phyloP scores from a whole-genome alignment of 1,140 invertebrate species.

The Drosophila lowei region DNA sequence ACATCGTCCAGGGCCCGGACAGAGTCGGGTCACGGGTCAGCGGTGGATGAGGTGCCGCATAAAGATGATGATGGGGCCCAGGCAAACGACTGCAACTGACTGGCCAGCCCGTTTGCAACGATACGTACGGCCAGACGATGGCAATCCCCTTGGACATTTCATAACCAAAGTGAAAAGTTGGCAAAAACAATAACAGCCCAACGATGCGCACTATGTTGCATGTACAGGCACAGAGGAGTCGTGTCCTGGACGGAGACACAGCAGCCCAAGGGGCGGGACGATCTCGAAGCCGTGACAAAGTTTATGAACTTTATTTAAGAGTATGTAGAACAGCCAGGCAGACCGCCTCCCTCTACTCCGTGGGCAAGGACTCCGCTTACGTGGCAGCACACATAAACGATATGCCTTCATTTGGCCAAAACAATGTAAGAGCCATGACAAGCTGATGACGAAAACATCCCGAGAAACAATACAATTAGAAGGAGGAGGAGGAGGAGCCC shows the following conservation, averaged over 20 bases:
- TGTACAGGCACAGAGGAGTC: conserved; percentile 3
- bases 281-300: conserved; percentile 21
- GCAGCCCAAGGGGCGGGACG: conserved; percentile 3
- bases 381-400: conserved; percentile 44
- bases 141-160: conserved; percentile 38
- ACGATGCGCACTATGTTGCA: conserved; percentile 1
- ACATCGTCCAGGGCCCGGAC: conserved; percentile 31
- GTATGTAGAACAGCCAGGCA: background rate
- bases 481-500: background rate
- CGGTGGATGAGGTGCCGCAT: background rate
- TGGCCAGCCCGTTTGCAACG: background rate
- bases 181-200: conserved; percentile 46
- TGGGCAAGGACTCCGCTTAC: background rate
- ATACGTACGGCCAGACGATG: background rate
- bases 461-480: no score
- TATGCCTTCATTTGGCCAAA: conserved; percentile 50
- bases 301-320: conserved; percentile 9
- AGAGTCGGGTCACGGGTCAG: conserved; percentile 18
- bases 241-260: no score
- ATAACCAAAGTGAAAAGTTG: conserved; percentile 57
- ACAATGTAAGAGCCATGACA: conserved; percentile 48
- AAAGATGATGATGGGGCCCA: background rate
- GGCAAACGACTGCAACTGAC: conserved; percentile 43
- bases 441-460: conserved; percentile 30
- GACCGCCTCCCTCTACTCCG: conserved; percentile 9